These are phyloP conservation scores for Parascotia fuliginaria DNA, from an alignment of 2,888 invertebrate genomes.

Conservation along the genomic window DNA sequence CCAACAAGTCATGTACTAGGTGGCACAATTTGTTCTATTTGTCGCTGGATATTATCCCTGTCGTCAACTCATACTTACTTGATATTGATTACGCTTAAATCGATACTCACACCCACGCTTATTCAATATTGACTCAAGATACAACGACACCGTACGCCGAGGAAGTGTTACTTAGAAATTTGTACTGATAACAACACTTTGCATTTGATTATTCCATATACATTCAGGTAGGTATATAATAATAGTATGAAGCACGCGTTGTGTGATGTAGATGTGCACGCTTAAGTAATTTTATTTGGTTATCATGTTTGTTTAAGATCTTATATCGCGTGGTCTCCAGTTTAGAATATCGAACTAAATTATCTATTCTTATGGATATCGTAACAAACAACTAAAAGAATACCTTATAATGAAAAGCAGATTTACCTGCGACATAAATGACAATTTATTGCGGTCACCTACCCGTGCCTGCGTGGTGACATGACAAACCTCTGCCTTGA, in stretches of 20 bases:
- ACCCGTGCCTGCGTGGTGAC: no score
- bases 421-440: no score
- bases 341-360: no score
- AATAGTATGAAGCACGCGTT: constrained; percentile 32
- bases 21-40: constrained; percentile 49
- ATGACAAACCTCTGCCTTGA: no score
- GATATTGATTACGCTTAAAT: constrained; percentile 74
- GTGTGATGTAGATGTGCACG: background rate
- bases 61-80: constrained; percentile 56
- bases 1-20: constrained; percentile 31
- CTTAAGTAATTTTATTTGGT: no score
- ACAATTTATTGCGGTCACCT: no score
- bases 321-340: no score
- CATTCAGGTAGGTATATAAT: constrained; percentile 31
- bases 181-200: constrained; percentile 71
- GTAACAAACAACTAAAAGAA: no score
- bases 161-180: constrained; percentile 80
- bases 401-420: no score
- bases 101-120: constrained; percentile 75
- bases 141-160: constrained; percentile 57
- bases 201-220: constrained; percentile 54
- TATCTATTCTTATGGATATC: no score
- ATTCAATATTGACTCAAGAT: constrained; percentile 79
- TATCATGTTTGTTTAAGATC: no score
- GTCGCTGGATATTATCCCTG: constrained; percentile 46